Evolutionary conservation across 2,888 invertebrate genomes (phyloP), one percentile per base, ranked within the genome.

Genomic region (Callyntrura sp.): DNA sequence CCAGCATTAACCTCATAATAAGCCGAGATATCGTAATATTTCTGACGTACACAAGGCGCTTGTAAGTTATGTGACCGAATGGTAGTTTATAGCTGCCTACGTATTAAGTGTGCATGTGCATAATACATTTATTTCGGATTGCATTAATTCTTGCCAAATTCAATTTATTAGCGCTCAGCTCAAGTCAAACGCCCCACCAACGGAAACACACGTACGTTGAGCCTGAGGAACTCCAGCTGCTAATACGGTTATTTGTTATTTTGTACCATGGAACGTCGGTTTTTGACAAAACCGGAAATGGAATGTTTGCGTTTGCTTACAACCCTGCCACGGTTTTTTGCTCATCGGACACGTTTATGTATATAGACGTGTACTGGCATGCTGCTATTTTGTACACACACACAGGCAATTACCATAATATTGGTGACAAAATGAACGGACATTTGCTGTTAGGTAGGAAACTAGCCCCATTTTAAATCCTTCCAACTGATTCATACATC

Each of bases 201-300:
- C 78, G 86, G 62, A 79, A 79, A 79, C 60, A 78, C 55, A 25
- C 55, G 51, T 57, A 35, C 28, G 35, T 35, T 35, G 35, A 25
- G 23, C 76, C 43, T 35, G 11, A 43, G 60, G 79, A 79, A 60
- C 35, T 57, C 79, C 79, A 79, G 43, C 79, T 60, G 35, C n/a
- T 76, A 25, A 51, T 70, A 43, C 68, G 35, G 43, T 43, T 70
- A 70, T 70, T 70, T 70, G 68, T 65, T 70, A 35, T 68, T 17
- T 14, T 51, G 23, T 20, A 51, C 85, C 55, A 79, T n/a, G 14
- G 68, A 28, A 28, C 12, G 65, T 51, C 35, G 23, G 65, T 60
- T 60, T 68, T 78, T 84, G 88, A 82, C 84, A 88, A 70, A 83
- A 83, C 88, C 88, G 88, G 88, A 88, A 88, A 88, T 88, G 78